Evolutionary conservation across 2,797 vertebrate species (phyloP), one percentile per base, ranked within the genome.

Genomic region (Crypturellus tataupa): DNA sequence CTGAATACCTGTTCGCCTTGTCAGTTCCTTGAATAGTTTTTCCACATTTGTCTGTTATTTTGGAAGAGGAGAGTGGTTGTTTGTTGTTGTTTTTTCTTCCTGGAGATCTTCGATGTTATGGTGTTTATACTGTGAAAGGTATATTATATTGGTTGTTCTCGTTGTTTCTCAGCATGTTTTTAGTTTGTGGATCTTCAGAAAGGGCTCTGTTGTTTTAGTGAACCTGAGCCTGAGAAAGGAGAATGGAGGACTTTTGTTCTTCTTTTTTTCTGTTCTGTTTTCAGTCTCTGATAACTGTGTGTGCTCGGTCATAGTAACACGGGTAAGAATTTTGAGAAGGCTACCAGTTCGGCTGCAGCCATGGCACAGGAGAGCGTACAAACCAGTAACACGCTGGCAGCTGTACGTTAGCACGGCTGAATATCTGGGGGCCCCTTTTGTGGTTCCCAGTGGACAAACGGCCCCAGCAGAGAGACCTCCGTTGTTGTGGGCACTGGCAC

Each of bases 301-400:
- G 15, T 58, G 12, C 17, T 29, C 0, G 0, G 17, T 17, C 39
- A 17, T 4, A 33, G 31, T 4, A 29, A 35, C 40, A 37, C 4
- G 39, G 0, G 0, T 6, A 42, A 31, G 11, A 12, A 13, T 18
- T 77, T 85, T 68, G 31, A 86, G 18, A 31, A 80, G n/a, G 59
- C 85, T 75, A 58, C 11, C 19, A 25, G 47, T 84, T 60, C 16
- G 3, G 58, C 77, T 58, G n/a, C 35, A 27, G 4, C 12, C 23
- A 23, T 2, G 1, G 12, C 0, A 0, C 29, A 42, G 55, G 40
- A 65, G 6, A 25, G 59, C 19, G 84, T 18, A 27, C 56, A 40
- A 33, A 25, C 15, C 7, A 0, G 11, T 60, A 24, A 24, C 10
- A 10, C 35, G 25, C 40, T 0, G 1, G 31, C 0, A 2, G 10